Percentiles rank a stretch among this genome's conserved stretches.
Conservation (phyloP, 2,888 invertebrate genomes). For the Zeuzera pyrina region DNA sequence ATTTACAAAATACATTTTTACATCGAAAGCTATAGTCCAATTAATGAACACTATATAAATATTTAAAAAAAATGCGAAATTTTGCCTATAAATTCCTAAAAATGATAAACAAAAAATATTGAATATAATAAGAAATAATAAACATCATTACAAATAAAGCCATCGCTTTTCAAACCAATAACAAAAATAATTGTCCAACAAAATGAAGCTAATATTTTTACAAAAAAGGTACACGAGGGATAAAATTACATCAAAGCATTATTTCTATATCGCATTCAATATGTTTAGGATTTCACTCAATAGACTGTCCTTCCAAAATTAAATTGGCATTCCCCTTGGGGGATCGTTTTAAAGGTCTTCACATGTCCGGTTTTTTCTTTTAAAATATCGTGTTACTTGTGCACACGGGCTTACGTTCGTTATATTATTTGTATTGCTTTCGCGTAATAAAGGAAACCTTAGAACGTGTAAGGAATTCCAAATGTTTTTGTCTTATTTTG, state of each 20-base stretch:
- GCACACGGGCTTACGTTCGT: slow-evolving; percentile 36
- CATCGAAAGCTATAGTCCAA: no score
- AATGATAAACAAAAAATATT: no score
- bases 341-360: slow-evolving; percentile 60
- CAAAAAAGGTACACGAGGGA: slow-evolving; percentile 32
- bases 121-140: no score
- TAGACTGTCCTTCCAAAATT: slow-evolving; percentile 56
- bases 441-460: slow-evolving; percentile 47
- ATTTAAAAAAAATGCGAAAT: no score
- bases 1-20: no score
- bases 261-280: slow-evolving; percentile 34
- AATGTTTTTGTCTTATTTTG: slow-evolving; percentile 14
- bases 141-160: no score
- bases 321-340: slow-evolving; percentile 52
- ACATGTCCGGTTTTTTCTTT: slow-evolving; percentile 43
- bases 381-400: slow-evolving; percentile 60
- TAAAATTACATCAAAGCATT: slow-evolving; percentile 42
- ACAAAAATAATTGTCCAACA: slow-evolving; percentile 4
- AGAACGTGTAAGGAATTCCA: slow-evolving; percentile 27
- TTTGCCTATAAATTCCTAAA: no score
- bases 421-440: slow-evolving; percentile 52
- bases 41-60: no score
- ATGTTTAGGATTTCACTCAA: slow-evolving; percentile 66
- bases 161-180: no score
- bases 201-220: slow-evolving; percentile 43